Conservation (phyloP, 2,797 vertebrate genomes). For the Microctenopoma stevenorrisi region DNA sequence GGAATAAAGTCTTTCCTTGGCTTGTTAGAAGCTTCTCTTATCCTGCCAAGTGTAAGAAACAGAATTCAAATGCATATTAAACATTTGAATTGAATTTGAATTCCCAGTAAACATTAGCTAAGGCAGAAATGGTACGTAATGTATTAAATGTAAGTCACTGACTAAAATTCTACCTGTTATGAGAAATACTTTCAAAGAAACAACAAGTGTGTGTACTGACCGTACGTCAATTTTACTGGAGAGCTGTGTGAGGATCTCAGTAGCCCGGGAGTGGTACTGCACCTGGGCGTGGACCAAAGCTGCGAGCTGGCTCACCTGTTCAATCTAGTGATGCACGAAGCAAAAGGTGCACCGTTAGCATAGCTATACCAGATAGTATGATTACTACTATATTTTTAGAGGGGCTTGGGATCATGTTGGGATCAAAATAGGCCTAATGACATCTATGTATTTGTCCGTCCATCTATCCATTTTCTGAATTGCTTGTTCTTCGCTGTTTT, state of each 20-base stretch:
- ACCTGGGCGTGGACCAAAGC: conserved; percentile 96
- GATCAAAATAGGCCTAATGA: too few relatives aligned
- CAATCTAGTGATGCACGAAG: conserved; percentile 84
- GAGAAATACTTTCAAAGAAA: not conserved
- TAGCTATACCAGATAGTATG: too few relatives aligned
- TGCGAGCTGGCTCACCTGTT: conserved; percentile 97
- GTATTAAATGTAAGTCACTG: not conserved
- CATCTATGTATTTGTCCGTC: too few relatives aligned
- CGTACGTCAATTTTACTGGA: conserved; percentile 92
- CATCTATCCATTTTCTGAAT: too few relatives aligned
- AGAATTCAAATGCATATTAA: not conserved
- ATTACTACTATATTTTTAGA: too few relatives aligned
- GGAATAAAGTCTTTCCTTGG: conserved; percentile 91
- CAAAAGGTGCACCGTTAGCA: not conserved
- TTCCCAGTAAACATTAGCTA: too few relatives aligned
- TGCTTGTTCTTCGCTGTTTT: too few relatives aligned
- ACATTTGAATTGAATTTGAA: too few relatives aligned
- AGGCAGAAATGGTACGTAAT: too few relatives aligned
- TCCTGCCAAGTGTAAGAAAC: conserved; percentile 79
- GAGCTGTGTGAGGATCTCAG: conserved; percentile 94
- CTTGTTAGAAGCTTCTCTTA: conserved; percentile 90
- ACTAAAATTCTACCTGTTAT: not conserved
- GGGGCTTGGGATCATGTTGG: too few relatives aligned
- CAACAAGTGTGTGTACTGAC: conserved; percentile 73
- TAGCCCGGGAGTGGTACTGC: conserved; percentile 95